Evolutionary conservation across 2,888 invertebrate genomes (phyloP).

Genomic region (Catocala nupta): DNA sequence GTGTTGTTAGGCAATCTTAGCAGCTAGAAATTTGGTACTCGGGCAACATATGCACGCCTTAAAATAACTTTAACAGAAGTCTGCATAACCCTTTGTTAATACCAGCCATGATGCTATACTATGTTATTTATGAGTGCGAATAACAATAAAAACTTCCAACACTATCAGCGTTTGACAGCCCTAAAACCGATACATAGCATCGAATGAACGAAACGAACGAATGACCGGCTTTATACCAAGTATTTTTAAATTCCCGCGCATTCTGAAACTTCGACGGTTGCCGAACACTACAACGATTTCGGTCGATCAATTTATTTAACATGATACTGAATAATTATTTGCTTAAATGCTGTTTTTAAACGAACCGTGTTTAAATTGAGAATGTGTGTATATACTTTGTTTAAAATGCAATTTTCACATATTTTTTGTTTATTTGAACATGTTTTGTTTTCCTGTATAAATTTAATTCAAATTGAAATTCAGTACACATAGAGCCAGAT

Average conservation of each 20-base stretch:
- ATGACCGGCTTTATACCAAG: constrained; percentile 54
- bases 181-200: constrained; percentile 50
- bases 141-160: too few species aligned
- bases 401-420: not conserved
- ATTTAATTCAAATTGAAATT: constrained; percentile 2
- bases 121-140: too few species aligned
- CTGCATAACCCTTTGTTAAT: too few species aligned
- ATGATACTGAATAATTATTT: constrained; percentile 29
- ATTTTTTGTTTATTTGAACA: not conserved
- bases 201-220: constrained; percentile 54
- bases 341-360: constrained; percentile 9
- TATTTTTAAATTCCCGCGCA: constrained; percentile 57
- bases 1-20: too few species aligned
- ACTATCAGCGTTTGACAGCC: constrained; percentile 38
- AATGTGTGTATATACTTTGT: not conserved
- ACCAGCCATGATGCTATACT: too few species aligned
- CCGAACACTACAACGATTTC: constrained; percentile 26
- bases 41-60: too few species aligned
- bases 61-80: too few species aligned
- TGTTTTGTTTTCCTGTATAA: not conserved
- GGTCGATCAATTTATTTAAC: constrained; percentile 31
- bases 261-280: constrained; percentile 37
- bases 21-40: too few species aligned
- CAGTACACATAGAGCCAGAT: constrained; percentile 32
- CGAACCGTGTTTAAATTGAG: not conserved